Evolutionary conservation across 2,888 invertebrate species (phyloP).

Genomic region (Eurytoma californica): DNA sequence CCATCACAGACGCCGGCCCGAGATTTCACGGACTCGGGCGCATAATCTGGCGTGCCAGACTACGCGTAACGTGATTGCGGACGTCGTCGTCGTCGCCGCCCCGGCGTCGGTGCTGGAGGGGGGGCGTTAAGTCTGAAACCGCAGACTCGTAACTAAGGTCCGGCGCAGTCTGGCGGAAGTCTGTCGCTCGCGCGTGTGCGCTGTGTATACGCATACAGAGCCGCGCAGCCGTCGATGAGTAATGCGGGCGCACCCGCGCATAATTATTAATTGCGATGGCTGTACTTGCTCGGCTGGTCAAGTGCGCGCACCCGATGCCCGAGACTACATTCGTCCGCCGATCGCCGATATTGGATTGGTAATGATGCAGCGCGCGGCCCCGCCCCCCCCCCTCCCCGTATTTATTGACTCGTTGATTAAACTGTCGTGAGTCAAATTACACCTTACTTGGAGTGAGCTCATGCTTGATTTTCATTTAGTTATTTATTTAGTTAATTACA

Average conservation of each 20-base stretch:
- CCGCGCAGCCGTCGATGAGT: conserved; percentile 62
- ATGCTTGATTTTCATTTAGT: too few relatives aligned
- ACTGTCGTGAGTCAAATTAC: too few relatives aligned
- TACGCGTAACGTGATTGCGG: conserved; percentile 38
- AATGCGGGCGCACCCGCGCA: conserved; percentile 57
- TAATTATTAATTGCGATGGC: conserved; percentile 65
- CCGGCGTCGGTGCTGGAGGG: conserved; percentile 1
- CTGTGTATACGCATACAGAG: background rate
- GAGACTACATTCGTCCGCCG: conserved; percentile 25
- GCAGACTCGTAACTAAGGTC: conserved; percentile 66
- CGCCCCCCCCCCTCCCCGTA: too few relatives aligned
- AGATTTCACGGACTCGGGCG: conserved; percentile 42
- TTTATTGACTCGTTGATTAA: background rate
- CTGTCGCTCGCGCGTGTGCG: background rate
- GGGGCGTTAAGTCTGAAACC: conserved; percentile 59
- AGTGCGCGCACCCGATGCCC: background rate
- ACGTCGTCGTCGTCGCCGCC: conserved; percentile 43
- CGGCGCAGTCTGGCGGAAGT: conserved; percentile 56
- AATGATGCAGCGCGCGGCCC: background rate
- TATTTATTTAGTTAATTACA: background rate
- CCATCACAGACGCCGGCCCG: conserved; percentile 35
- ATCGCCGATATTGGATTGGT: conserved; percentile 47
- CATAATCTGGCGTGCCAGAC: conserved; percentile 37
- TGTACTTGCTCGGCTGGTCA: background rate
- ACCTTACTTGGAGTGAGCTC: too few relatives aligned